Base-by-base conservation (phyloP, 2,113 vertebrate genomes). In the Tichodroma muraria region DNA sequence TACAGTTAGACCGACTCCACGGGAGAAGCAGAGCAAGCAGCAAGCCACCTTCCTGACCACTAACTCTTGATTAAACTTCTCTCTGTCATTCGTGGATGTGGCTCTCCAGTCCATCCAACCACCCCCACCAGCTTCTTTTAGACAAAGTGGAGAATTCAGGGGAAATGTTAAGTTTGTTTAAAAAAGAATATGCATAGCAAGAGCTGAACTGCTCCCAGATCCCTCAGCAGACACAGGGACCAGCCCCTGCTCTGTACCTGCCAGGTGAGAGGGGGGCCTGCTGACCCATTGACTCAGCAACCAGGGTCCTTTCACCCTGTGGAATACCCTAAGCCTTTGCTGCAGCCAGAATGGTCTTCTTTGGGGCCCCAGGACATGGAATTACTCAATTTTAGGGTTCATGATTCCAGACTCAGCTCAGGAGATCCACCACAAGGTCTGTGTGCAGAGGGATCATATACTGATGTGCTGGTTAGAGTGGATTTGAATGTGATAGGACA, bases 371-470 rank as follows among this genome's bases (percentile, higher is more conserved):
- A 73, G 13, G 15, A 54, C n/a, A 47, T 9, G 38, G 27, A 5
- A 49, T 40, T n/a, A 45, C 15, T 45, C 14, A 16, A 1, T 61
- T 63, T 37, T 37, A 61, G 50, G 9, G 49, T 42, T 69, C 42
- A n/a, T n/a, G 4, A n/a, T 52, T 71, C 37, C 49, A 72, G 45
- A 33, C 21, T 25, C 9, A 16, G 56, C 22, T 56, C 40, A 54
- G 2, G 1, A 83, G 24, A 80, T 1, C 11, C 33, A 64, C 11
- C 60, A 44, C 24, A 27, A 24, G 4, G 12, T 31, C 30, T 35
- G 35, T 8, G 42, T 49, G 27, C 57, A 45, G 45, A 35, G 0
- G 1, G 23, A 9, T 5, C 33, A 3, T 0, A 28, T 23, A 5
- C n/a, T 37, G 19, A 16, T 4, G 27, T 0, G 4, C 19, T 45